A percentile compares a stretch with the other conserved stretches of the same genome.
phyloP scores from a whole-genome alignment of 2,888 invertebrate species.

The Sialis fuliginosa region DNA sequence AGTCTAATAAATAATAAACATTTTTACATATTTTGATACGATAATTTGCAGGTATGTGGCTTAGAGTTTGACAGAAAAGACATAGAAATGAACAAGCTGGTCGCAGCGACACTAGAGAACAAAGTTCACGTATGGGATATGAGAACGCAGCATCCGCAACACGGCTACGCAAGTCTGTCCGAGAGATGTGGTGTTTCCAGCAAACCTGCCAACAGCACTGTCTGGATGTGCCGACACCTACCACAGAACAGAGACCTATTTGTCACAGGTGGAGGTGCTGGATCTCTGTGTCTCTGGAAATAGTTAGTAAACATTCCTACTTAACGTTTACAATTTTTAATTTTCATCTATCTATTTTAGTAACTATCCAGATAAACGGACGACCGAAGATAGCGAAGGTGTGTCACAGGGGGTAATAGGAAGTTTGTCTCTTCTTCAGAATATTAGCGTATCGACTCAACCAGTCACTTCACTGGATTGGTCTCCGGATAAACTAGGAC shows the following conservation, averaged over 20 bases:
- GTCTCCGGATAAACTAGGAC: conserved; percentile 77
- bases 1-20: conserved; percentile 19
- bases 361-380: conserved; percentile 66
- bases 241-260: conserved; percentile 92
- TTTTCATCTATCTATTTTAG: no score
- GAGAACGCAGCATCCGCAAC: conserved; percentile 69
- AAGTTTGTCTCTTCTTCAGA: conserved; percentile 55
- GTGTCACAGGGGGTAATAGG: conserved; percentile 60
- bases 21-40: no score
- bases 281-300: conserved; percentile 87
- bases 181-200: conserved; percentile 25
- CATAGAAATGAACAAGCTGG: conserved; percentile 88
- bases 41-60: conserved; percentile 43
- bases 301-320: conserved; percentile 45
- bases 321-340: no score
- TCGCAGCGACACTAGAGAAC: conserved; percentile 79
- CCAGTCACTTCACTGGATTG: conserved; percentile 83
- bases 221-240: conserved; percentile 76
- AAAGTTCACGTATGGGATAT: conserved; percentile 81
- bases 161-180: conserved; percentile 59
- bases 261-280: conserved; percentile 76
- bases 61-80: conserved; percentile 85
- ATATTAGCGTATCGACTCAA: conserved; percentile 65
- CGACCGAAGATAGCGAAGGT: conserved; percentile 51
- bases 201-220: conserved; percentile 40